A percentile compares a stretch with the other conserved stretches of the same genome.
Conservation (phyloP, 2,888 invertebrate genomes). For the Atethmia centrago region DNA sequence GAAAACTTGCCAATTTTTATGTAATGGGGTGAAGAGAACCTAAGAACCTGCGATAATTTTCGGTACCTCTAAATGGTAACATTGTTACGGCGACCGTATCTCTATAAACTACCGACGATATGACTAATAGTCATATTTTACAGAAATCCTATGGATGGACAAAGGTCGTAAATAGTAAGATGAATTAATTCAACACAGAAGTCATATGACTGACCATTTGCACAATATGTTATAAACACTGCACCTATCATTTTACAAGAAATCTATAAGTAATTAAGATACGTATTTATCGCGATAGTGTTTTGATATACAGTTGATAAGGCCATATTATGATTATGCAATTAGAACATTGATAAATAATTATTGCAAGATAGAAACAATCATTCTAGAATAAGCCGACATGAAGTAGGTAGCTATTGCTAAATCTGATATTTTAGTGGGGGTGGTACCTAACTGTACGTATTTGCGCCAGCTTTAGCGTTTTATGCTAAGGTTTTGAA, state of each 20-base stretch:
- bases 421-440: neutral
- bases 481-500: neutral
- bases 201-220: conserved; percentile 58
- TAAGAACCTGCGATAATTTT: conserved; percentile 5
- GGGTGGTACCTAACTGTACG: neutral
- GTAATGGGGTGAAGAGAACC: neutral
- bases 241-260: conserved; percentile 55
- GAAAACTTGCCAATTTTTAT: neutral
- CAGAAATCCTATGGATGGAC: too few relatives aligned
- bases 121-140: neutral
- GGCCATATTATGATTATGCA: conserved; percentile 69
- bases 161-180: neutral
- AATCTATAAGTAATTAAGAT: conserved; percentile 64
- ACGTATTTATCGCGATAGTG: conserved; percentile 66
- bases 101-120: neutral
- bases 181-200: conserved; percentile 32
- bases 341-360: conserved; percentile 66
- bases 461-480: conserved; percentile 9
- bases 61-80: neutral
- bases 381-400: conserved; percentile 58
- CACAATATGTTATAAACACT: conserved; percentile 31
- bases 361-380: conserved; percentile 42
- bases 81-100: neutral
- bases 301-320: conserved; percentile 65
- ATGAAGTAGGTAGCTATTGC: conserved; percentile 37